Conservation (phyloP, 2,797 vertebrate genomes). For the Periophthalmus magnuspinnatus region DNA sequence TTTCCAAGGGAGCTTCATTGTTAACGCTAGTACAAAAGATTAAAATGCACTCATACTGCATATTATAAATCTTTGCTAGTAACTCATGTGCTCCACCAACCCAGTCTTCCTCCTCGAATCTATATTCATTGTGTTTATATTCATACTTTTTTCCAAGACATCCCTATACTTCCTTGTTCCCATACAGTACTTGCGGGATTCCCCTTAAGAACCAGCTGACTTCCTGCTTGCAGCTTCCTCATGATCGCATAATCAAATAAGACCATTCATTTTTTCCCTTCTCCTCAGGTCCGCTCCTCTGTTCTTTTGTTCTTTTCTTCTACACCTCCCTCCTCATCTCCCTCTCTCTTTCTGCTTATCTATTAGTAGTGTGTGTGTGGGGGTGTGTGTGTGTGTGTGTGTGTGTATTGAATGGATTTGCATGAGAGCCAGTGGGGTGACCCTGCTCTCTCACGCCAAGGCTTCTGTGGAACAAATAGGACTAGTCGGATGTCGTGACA, state of each 20-base stretch:
- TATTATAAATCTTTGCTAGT: background rate
- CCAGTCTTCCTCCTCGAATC: background rate
- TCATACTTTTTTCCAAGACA: background rate
- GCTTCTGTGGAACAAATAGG: slow-evolving; percentile 78
- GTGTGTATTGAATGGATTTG: slow-evolving; percentile 73
- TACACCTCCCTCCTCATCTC: slow-evolving; percentile 21
- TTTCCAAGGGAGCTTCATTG: background rate
- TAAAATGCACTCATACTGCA: background rate
- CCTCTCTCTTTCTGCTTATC: slow-evolving; percentile 52
- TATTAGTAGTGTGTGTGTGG: slow-evolving; percentile 50
- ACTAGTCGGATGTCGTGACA: slow-evolving; percentile 86
- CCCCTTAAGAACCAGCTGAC: slow-evolving; percentile 5
- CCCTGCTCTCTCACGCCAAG: slow-evolving; percentile 78
- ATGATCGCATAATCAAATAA: slow-evolving; percentile 6
- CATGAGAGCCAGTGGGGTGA: slow-evolving; percentile 79
- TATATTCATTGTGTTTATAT: background rate
- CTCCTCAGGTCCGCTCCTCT: background rate
- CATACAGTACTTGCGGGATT: slow-evolving; percentile 1
- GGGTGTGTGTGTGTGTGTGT: slow-evolving; percentile 37
- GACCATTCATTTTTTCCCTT: background rate
- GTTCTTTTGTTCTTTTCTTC: background rate
- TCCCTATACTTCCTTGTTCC: slow-evolving; percentile 1
- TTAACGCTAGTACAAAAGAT: background rate
- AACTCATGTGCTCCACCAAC: background rate
- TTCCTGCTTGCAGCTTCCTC: slow-evolving; percentile 7